phyloP scores from a whole-genome alignment of 2,113 vertebrate genomes.

The Rhineura floridana region DNA sequence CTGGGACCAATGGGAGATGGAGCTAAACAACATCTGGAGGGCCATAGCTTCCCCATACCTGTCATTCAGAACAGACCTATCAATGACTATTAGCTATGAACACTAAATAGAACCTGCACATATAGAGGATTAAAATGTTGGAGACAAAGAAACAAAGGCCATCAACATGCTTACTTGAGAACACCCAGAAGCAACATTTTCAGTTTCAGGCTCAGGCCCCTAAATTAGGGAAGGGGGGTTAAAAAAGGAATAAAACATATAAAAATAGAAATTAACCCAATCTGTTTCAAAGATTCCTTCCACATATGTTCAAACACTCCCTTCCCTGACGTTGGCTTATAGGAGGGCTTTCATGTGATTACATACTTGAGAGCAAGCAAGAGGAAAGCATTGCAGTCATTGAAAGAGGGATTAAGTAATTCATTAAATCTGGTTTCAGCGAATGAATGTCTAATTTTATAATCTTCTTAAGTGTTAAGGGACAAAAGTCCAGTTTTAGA shows the following conservation, averaged over 20 bases:
- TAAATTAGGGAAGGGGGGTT: too few relatives aligned
- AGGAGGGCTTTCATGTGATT: slow-evolving; percentile 25
- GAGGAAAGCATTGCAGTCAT: not conserved
- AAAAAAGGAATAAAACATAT: too few relatives aligned
- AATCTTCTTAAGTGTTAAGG: slow-evolving; percentile 48
- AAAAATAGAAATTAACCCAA: not conserved
- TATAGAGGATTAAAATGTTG: not conserved
- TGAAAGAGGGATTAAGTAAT: slow-evolving; percentile 52
- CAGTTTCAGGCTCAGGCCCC: too few relatives aligned
- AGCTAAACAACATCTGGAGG: too few relatives aligned
- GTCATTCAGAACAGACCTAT: not conserved
- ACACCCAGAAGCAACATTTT: too few relatives aligned
- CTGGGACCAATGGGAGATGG: too few relatives aligned
- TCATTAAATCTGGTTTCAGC: slow-evolving; percentile 49
- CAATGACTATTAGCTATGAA: not conserved
- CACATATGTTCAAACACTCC: not conserved
- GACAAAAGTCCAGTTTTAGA: slow-evolving; percentile 31
- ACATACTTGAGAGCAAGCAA: slow-evolving; percentile 4
- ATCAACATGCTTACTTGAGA: not conserved
- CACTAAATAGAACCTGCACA: not conserved
- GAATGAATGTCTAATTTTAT: slow-evolving; percentile 31
- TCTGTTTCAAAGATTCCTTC: not conserved
- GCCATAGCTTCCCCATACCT: too few relatives aligned
- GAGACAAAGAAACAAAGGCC: not conserved
- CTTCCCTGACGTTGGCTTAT: not conserved